phyloP scores from a whole-genome alignment of 2,888 invertebrate species.

The Nephrotoma flavescens region DNA sequence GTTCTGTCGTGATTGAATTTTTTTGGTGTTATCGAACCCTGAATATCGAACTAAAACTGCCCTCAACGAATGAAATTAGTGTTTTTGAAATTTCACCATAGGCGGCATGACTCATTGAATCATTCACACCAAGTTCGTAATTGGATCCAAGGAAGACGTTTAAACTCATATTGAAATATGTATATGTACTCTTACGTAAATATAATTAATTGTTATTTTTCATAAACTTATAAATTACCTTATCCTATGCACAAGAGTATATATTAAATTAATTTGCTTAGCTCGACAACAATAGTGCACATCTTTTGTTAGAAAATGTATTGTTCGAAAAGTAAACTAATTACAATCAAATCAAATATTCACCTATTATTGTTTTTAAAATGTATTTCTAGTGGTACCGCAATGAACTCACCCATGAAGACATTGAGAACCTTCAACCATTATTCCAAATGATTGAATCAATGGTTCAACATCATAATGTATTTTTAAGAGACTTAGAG shows the following conservation, averaged over 20 bases:
- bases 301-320: not conserved
- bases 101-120: no score
- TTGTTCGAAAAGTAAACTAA: not conserved
- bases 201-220: no score
- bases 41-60: no score
- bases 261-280: not conserved
- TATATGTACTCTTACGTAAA: no score
- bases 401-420: conserved; percentile 48
- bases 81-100: no score
- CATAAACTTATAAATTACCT: no score
- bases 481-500: conserved; percentile 65
- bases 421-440: conserved; percentile 35
- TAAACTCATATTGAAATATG: no score
- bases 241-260: not conserved
- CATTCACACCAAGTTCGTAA: no score
- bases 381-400: conserved; percentile 49
- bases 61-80: no score
- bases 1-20: no score
- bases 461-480: conserved; percentile 68
- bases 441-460: conserved; percentile 55
- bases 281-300: not conserved
- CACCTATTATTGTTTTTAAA: not conserved
- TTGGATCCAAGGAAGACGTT: no score
- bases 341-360: not conserved
- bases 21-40: no score